Percentiles rank a stretch among this genome's conserved stretches.
Conservation (phyloP, 2,113 vertebrate species). For the Crocuta crocuta region DNA sequence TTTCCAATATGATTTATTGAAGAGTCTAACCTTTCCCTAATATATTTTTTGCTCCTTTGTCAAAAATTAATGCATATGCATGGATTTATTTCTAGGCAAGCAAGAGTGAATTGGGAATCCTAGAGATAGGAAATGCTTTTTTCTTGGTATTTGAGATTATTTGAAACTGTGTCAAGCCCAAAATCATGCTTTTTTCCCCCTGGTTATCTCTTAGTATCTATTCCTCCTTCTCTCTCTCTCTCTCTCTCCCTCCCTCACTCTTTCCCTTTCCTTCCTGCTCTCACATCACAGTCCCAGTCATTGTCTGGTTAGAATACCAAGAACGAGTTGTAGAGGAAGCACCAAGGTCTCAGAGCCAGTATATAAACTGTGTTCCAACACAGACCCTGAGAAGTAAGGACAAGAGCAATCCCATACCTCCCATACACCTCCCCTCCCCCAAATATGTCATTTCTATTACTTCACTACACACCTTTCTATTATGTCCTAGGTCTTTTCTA, state of each 20-base stretch:
- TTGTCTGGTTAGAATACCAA: neutral
- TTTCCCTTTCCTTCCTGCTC: neutral
- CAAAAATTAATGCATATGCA: neutral
- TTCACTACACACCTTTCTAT: neutral
- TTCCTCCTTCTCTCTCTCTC: neutral
- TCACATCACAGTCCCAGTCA: neutral
- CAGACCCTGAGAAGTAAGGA: neutral
- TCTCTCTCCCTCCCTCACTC: neutral
- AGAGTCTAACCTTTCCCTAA: neutral
- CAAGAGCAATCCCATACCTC: neutral
- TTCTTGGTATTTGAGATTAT: neutral
- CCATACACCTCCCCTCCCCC: no score
- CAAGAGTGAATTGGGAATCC: neutral
- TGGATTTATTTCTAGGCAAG: neutral
- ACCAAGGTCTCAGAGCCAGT: neutral
- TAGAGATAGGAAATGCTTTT: neutral
- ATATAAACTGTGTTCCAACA: neutral
- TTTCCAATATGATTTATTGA: neutral
- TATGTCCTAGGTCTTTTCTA: neutral
- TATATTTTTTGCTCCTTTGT: neutral
- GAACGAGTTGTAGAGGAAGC: neutral
- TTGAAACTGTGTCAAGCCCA: neutral
- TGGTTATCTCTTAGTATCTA: neutral
- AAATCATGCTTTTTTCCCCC: neutral
- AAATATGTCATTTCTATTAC: neutral